Evolutionary conservation across 2,888 invertebrate genomes (phyloP).

Genomic region (Glyphotaelius pellucidus): DNA sequence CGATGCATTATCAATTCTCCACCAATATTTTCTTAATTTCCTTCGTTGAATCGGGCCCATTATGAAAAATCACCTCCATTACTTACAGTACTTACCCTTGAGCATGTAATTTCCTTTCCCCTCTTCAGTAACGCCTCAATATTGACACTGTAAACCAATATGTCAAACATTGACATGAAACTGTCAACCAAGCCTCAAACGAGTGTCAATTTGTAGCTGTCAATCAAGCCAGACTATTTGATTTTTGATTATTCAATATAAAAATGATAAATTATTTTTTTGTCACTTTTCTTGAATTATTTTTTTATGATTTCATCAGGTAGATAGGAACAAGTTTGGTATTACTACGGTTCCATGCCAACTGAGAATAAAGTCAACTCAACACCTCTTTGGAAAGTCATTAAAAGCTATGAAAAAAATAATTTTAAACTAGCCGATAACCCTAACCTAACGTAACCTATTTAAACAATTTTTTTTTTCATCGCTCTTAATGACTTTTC

Average conservation of each 20-base stretch:
- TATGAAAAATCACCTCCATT: background rate
- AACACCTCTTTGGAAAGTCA: too few relatives aligned
- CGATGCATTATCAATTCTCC: background rate
- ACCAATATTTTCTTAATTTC: background rate
- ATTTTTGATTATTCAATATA: background rate
- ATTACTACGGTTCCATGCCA: too few relatives aligned
- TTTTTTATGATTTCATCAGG: background rate
- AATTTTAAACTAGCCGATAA: too few relatives aligned
- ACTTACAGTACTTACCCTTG: background rate
- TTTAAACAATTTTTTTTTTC: too few relatives aligned
- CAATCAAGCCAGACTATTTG: slow-evolving; percentile 8
- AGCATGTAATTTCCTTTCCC: background rate
- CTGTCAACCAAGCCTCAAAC: slow-evolving; percentile 21
- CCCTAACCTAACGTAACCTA: too few relatives aligned
- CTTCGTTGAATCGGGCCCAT: background rate
- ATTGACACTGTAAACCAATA: slow-evolving; percentile 42
- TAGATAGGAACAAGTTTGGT: too few relatives aligned
- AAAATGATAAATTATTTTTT: background rate
- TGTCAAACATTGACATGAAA: slow-evolving; percentile 43
- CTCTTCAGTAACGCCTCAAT: background rate
- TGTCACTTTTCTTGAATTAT: background rate
- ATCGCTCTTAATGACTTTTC: too few relatives aligned
- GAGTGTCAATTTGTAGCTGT: slow-evolving; percentile 21
- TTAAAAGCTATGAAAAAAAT: too few relatives aligned
- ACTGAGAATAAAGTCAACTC: too few relatives aligned